Evolutionary conservation across 1,140 invertebrate species (phyloP).

Genomic region (Dinoponera quadriceps): DNA sequence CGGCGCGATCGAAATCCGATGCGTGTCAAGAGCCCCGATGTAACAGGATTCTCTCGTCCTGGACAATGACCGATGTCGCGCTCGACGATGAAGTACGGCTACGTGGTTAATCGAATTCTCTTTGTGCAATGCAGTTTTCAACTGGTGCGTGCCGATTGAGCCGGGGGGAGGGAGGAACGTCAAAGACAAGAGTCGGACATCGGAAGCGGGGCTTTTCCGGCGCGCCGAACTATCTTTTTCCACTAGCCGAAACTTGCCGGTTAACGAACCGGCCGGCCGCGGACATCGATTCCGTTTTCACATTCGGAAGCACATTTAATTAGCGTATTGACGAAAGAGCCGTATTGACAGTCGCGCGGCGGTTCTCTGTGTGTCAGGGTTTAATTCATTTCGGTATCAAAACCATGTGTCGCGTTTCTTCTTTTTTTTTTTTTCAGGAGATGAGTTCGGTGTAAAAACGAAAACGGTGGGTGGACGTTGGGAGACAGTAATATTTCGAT

Average conservation of each 20-base stretch:
- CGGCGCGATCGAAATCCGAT: background rate
- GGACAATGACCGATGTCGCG: background rate
- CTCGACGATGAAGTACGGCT: constrained; percentile 19
- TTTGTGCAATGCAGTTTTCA: constrained; percentile 35
- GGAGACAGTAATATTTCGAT: too few relatives aligned
- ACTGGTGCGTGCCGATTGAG: constrained; percentile 37
- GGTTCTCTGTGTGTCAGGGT: background rate
- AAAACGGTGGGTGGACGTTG: too few relatives aligned
- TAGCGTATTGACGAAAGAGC: constrained; percentile 10
- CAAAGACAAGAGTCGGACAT: constrained; percentile 41
- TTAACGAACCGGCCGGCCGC: constrained; percentile 24
- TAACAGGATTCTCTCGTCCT: constrained; percentile 28
- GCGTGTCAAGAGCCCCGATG: constrained; percentile 11
- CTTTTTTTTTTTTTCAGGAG: too few relatives aligned
- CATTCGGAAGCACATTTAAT: constrained; percentile 6
- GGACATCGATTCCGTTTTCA: background rate
- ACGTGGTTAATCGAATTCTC: constrained; percentile 42
- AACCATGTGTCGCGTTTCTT: background rate
- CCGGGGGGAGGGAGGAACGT: constrained; percentile 1
- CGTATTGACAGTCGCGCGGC: background rate
- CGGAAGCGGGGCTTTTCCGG: background rate
- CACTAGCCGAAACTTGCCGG: background rate
- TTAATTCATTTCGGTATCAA: constrained; percentile 18
- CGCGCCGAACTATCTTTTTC: constrained; percentile 14
- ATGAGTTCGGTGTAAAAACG: too few relatives aligned